A percentile compares a stretch with the other conserved stretches of the same genome.
These are phyloP conservation scores for Oceanodroma tethys DNA, from an alignment of 2,113 vertebrate genomes.

Conservation along the genomic window DNA sequence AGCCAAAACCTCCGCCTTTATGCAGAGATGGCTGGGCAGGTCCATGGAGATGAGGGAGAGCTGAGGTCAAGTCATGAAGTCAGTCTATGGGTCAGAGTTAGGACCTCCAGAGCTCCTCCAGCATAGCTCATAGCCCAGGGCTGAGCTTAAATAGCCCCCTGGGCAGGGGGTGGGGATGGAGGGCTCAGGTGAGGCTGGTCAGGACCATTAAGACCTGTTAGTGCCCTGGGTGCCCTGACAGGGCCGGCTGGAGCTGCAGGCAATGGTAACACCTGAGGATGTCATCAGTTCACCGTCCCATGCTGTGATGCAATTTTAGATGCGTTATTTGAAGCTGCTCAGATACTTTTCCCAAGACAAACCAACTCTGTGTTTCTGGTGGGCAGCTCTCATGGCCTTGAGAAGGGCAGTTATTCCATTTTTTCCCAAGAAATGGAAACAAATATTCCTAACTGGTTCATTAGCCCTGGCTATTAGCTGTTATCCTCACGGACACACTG, in stretches of 20 bases:
- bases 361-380: background rate
- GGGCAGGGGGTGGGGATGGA: background rate
- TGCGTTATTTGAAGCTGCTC: background rate
- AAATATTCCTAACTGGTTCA: background rate
- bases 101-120: background rate
- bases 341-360: accelerated
- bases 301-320: background rate
- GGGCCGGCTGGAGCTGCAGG: background rate
- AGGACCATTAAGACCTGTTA: background rate
- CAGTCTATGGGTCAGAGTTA: accelerated
- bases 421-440: background rate
- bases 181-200: background rate
- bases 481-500: background rate
- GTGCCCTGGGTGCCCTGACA: too few relatives aligned
- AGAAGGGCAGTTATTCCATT: background rate
- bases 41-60: accelerated
- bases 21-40: accelerated
- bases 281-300: accelerated
- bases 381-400: background rate
- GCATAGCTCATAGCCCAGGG: background rate
- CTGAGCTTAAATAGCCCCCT: background rate
- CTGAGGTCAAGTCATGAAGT: background rate
- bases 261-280: background rate
- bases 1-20: too few relatives aligned
- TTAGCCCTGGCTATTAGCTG: background rate